Evolutionary conservation across 2,888 invertebrate species (phyloP).

Genomic region (Idaea straminata): DNA sequence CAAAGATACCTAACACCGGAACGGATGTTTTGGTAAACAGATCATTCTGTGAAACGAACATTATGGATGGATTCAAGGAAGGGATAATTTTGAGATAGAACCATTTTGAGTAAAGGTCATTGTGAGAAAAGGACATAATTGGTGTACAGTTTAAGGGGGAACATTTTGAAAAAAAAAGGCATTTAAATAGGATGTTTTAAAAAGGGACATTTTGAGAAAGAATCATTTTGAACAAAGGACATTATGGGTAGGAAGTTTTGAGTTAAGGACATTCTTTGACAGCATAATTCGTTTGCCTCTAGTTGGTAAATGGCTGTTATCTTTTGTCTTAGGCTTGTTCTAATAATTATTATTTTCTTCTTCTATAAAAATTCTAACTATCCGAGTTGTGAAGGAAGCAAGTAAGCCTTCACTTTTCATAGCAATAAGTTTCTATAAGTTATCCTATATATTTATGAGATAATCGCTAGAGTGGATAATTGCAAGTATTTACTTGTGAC

Average conservation of each 20-base stretch:
- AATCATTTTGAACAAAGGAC: neutral
- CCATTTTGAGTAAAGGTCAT: too few relatives aligned
- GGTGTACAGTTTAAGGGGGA: neutral
- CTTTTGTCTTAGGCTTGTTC: too few relatives aligned
- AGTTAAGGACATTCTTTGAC: neutral
- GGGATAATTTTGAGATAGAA: too few relatives aligned
- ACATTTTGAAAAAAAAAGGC: neutral
- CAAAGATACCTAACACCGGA: conserved; percentile 22
- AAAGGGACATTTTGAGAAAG: neutral
- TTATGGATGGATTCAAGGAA: too few relatives aligned
- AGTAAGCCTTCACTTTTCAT: neutral
- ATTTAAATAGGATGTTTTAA: too few relatives aligned
- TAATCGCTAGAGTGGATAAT: neutral
- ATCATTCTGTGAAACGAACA: neutral
- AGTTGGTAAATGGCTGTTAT: too few relatives aligned
- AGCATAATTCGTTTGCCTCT: too few relatives aligned
- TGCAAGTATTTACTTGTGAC: neutral
- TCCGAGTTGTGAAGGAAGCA: neutral
- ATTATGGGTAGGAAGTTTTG: too few relatives aligned
- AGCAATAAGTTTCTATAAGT: neutral
- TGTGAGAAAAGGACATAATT: neutral
- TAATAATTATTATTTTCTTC: too few relatives aligned
- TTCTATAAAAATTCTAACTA: too few relatives aligned
- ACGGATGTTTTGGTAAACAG: conserved; percentile 2
- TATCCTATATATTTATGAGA: neutral